Percentiles rank a stretch among this genome's conserved stretches.
These are phyloP conservation scores for Seira ritae DNA, from an alignment of 2,888 invertebrate genomes.

Conservation along the genomic window DNA sequence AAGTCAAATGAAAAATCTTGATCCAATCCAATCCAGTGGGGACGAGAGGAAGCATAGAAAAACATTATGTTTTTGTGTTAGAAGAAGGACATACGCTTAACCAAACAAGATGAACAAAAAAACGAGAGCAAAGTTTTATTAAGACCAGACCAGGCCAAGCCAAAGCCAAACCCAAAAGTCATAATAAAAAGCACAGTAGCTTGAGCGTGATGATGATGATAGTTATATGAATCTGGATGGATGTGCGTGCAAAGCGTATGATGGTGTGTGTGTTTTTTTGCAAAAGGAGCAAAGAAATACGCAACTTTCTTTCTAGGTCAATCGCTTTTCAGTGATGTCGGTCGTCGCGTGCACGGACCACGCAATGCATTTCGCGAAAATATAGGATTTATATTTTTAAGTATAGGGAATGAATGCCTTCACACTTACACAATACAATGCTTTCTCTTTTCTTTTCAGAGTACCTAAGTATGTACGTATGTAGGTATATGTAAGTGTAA, in stretches of 20 bases:
- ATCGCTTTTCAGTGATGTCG: conserved; percentile 64
- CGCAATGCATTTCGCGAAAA: conserved; percentile 21
- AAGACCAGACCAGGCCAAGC: background rate
- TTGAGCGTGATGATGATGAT: background rate
- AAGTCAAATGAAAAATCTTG: conserved; percentile 22
- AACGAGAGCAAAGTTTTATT: background rate
- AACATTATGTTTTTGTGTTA: background rate
- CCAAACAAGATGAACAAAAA: too few species aligned
- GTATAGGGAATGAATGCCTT: background rate
- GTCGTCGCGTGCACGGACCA: conserved; percentile 55
- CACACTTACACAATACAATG: background rate
- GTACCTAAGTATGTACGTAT: too few species aligned
- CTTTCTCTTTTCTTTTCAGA: conserved; percentile 21
- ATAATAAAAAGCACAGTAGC: background rate
- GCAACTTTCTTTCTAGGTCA: conserved; percentile 60
- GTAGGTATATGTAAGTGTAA: too few species aligned
- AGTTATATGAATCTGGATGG: background rate
- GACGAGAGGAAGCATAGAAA: too few species aligned
- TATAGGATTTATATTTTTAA: too few species aligned
- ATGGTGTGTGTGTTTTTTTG: background rate
- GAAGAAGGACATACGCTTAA: background rate
- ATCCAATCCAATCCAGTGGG: too few species aligned
- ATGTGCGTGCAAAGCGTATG: background rate
- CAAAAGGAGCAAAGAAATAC: background rate
- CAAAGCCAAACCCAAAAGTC: background rate